Base-by-base conservation (phyloP, 2,797 vertebrate genomes). In the Chromis chromis region DNA sequence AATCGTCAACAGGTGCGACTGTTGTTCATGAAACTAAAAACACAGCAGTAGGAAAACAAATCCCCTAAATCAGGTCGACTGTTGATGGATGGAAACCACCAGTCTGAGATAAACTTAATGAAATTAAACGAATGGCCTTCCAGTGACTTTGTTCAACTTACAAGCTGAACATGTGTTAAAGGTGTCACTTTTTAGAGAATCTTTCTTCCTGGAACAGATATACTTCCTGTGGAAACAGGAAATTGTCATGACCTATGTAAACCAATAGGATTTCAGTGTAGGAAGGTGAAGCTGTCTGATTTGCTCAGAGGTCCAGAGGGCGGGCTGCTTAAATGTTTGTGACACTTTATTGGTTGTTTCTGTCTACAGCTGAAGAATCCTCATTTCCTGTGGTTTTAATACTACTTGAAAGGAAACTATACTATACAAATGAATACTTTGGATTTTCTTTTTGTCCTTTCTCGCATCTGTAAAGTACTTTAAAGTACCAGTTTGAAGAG, bases 1-100 rank as follows among this genome's bases (percentile, higher is more conserved):
- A 83, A 89, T 84, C 75, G 63, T 58, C 70, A 76, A 16, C 88
- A 85, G 83, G 85, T 86, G 81, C 13, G 75, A 80, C 59, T 62
- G 44, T 40, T 40, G 16, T 19, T 58, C 19, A 3, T 39, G 21
- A 62, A 62, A 67, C 65, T 36, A 13, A 28, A 55, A 74, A 74
- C 53, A 79, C 55, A 67, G 65, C 52, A 6, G n/a, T 17, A 8
- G 31, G 36, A 13, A 16, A 50, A 59, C 1, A 6, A 54, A 46
- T 33, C 4, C n/a, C 27, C 25, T 3, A 50, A 56, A 75, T 52
- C 63, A 59, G 25, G 22, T 2, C 31, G 28, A 27, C 31, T 57
- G 68, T 1, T 58, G 61, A 75, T 14, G 21, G 65, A 55, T 31
- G 16, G 17, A 77, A 61, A 67, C 11, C 49, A 65, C 3, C 28